Conservation (phyloP, 2,888 invertebrate species). For the Caenorhabditis virilis region DNA sequence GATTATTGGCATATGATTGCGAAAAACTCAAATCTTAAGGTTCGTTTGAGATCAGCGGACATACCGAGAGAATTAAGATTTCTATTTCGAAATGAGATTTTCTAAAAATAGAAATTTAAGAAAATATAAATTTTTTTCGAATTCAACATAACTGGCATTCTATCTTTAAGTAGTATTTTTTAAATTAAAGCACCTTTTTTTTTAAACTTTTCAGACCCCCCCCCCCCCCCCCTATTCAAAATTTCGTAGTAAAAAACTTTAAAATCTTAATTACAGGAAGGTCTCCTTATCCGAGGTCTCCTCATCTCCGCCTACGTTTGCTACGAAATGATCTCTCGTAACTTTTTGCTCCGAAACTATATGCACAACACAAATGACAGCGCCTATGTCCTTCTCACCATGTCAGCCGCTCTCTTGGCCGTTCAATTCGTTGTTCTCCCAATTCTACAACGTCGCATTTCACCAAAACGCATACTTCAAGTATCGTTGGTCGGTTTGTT, state of each 20-base stretch:
- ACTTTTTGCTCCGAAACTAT: slow-evolving; percentile 66
- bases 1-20: slow-evolving; percentile 67
- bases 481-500: slow-evolving; percentile 54
- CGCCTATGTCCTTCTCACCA: slow-evolving; percentile 64
- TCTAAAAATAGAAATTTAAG: no score
- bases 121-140: background rate
- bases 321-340: slow-evolving; percentile 68
- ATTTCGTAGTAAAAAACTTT: no score
- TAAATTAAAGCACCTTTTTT: no score
- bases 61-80: no score
- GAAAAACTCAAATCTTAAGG: slow-evolving; percentile 50
- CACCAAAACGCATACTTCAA: slow-evolving; percentile 42
- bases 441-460: slow-evolving; percentile 55
- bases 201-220: no score
- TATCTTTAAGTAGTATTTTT: no score
- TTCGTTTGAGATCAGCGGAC: no score
- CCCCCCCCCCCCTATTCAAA: no score
- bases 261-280: no score
- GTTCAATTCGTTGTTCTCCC: slow-evolving; percentile 66
- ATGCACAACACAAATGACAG: slow-evolving; percentile 66
- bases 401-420: slow-evolving; percentile 62
- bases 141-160: background rate
- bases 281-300: slow-evolving; percentile 60
- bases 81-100: no score
- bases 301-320: slow-evolving; percentile 66